Percentiles rank a stretch among this genome's conserved stretches.
phyloP scores from a whole-genome alignment of 1,140 invertebrate genomes.

The Nasonia vitripennis region DNA sequence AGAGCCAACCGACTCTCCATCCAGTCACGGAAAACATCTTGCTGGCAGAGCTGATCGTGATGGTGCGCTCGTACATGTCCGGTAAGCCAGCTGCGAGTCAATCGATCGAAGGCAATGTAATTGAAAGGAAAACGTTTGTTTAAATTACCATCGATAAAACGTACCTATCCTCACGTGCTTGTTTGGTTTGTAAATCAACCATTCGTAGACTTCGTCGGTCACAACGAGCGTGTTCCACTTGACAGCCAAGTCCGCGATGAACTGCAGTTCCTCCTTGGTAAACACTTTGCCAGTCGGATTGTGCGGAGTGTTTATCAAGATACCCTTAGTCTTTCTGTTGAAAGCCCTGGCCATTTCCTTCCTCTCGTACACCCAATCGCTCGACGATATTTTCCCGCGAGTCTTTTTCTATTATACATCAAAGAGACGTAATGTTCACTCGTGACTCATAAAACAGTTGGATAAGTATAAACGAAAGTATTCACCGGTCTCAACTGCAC shows the following conservation, averaged over 20 bases:
- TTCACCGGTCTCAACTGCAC: conserved; percentile 84
- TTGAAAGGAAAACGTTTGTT: background rate
- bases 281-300: conserved; percentile 97
- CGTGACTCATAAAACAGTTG: background rate
- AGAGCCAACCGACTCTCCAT: background rate
- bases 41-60: background rate
- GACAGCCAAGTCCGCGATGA: conserved; percentile 91
- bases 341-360: conserved; percentile 89
- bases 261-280: conserved; percentile 80
- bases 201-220: conserved; percentile 93
- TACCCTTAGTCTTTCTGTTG: conserved; percentile 92
- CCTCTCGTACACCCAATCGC: conserved; percentile 92
- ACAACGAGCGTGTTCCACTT: conserved; percentile 94
- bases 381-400: conserved; percentile 77
- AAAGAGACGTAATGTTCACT: background rate
- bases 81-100: background rate
- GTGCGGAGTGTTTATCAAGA: conserved; percentile 97
- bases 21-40: background rate
- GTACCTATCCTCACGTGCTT: background rate
- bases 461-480: background rate
- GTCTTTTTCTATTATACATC: background rate
- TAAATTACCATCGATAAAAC: background rate
- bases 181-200: background rate
- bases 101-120: background rate
- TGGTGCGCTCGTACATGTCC: background rate